phyloP scores from a whole-genome alignment of 2,888 invertebrate species.

The Cactoblastis cactorum region DNA sequence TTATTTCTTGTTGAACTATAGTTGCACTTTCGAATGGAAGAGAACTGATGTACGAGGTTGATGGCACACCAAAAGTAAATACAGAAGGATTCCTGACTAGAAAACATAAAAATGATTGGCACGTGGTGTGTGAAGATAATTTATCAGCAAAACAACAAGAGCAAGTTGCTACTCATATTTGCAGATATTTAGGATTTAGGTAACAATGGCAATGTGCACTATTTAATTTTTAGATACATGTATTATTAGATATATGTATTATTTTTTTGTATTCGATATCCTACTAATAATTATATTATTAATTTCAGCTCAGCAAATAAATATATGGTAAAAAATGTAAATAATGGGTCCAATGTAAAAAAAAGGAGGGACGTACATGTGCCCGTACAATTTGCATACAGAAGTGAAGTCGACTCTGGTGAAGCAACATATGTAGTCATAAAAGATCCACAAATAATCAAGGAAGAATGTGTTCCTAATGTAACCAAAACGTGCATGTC shows the following conservation, averaged over 20 bases:
- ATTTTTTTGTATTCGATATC: neutral
- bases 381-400: constrained; percentile 54
- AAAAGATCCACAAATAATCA: constrained; percentile 55
- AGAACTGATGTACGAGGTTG: constrained; percentile 78
- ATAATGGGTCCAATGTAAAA: constrained; percentile 33
- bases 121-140: constrained; percentile 80
- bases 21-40: constrained; percentile 84
- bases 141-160: constrained; percentile 61
- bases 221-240: neutral
- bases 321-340: constrained; percentile 57
- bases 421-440: constrained; percentile 41
- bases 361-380: constrained; percentile 38
- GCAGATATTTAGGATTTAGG: constrained; percentile 84
- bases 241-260: neutral
- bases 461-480: constrained; percentile 67
- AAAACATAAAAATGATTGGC: constrained; percentile 82
- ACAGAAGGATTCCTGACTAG: constrained; percentile 82
- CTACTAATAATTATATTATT: neutral
- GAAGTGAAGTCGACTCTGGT: constrained; percentile 31
- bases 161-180: constrained; percentile 77
- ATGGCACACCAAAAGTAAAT: constrained; percentile 79
- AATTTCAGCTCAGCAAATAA: constrained; percentile 57
- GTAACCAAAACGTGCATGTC: constrained; percentile 74
- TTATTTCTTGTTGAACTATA: constrained; percentile 47
- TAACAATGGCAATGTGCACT: no score